Evolutionary conservation across 2,888 invertebrate species (phyloP).

Genomic region (Nemurella pictetii): DNA sequence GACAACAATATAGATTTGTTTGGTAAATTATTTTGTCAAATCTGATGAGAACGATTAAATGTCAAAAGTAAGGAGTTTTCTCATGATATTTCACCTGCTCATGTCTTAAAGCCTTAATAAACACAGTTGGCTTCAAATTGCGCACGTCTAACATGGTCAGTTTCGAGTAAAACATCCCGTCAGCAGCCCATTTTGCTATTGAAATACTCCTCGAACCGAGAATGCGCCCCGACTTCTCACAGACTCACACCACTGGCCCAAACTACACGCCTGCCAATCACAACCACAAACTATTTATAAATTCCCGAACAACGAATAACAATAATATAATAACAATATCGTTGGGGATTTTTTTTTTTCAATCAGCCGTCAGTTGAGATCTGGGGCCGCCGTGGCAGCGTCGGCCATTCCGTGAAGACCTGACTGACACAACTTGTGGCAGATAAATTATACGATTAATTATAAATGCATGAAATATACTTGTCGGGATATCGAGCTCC

Average conservation of each 20-base stretch:
- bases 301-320: slow-evolving; percentile 21
- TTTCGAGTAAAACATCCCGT: no score
- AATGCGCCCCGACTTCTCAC: not conserved
- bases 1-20: no score
- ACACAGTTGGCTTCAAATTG: no score
- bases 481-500: not conserved
- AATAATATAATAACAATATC: slow-evolving; percentile 20
- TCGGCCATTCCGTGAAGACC: not conserved
- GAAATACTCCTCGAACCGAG: not conserved
- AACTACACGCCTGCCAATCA: slow-evolving; percentile 23
- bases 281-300: slow-evolving; percentile 21
- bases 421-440: slow-evolving; percentile 18
- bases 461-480: slow-evolving; percentile 28
- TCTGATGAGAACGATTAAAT: no score
- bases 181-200: not conserved
- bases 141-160: no score
- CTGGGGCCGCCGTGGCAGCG: not conserved
- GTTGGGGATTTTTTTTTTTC: not conserved
- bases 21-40: no score
- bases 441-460: slow-evolving; percentile 31
- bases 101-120: no score
- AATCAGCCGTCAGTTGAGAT: not conserved
- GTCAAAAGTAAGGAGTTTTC: no score
- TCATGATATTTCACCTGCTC: no score
- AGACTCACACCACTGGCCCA: not conserved